phyloP scores from a whole-genome alignment of 2,797 vertebrate genomes.

The Crocidura indochinensis region DNA sequence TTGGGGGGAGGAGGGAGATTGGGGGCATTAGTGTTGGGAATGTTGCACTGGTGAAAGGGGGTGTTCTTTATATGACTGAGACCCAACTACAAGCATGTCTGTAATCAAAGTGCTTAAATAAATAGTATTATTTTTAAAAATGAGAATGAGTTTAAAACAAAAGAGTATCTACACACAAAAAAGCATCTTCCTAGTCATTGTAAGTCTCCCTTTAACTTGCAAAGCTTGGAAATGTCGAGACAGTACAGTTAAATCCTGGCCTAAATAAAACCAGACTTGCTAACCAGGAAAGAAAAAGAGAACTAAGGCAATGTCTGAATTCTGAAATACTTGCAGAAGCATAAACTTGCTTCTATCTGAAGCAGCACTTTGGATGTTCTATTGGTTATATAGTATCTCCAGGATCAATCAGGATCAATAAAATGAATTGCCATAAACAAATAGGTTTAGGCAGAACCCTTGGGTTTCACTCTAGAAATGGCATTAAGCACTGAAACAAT shows the following conservation, averaged over 20 bases:
- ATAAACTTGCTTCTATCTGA: neutral
- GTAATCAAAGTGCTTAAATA: too few relatives aligned
- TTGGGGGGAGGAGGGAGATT: too few relatives aligned
- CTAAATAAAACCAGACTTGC: constrained; percentile 50
- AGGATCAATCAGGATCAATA: neutral
- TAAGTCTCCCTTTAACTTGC: constrained; percentile 23
- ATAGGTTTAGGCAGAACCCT: neutral
- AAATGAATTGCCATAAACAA: constrained; percentile 3
- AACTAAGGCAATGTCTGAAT: constrained; percentile 24
- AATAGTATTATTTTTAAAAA: too few relatives aligned
- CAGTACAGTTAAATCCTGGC: neutral
- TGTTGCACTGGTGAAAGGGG: too few relatives aligned
- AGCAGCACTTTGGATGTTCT: neutral
- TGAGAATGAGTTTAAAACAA: neutral
- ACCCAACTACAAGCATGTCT: too few relatives aligned
- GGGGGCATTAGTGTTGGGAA: too few relatives aligned
- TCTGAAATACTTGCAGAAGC: constrained; percentile 38
- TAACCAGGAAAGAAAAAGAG: neutral
- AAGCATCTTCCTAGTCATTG: constrained; percentile 26
- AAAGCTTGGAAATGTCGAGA: constrained; percentile 31
- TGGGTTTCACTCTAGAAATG: constrained; percentile 45
- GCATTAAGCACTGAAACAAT: neutral
- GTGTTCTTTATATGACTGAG: too few relatives aligned
- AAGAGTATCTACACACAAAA: constrained; percentile 19
- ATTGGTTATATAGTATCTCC: neutral